Conservation (phyloP, 2,888 invertebrate genomes). For the Lepeophtheirus nordmannii region DNA sequence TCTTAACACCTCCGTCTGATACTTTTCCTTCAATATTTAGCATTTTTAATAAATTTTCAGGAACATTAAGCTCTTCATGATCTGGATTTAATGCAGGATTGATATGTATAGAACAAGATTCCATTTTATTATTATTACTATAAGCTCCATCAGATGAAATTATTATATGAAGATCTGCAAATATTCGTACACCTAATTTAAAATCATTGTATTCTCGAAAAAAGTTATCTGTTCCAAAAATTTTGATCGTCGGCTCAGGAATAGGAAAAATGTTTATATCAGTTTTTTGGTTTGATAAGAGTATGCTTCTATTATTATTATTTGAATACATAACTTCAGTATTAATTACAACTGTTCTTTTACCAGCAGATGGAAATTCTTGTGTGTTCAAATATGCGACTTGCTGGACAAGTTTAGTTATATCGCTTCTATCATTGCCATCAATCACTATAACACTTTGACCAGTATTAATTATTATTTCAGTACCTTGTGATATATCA, state of each 20-base stretch:
- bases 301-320: neutral
- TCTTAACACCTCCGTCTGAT: conserved; percentile 71
- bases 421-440: conserved; percentile 73
- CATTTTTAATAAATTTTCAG: conserved; percentile 54
- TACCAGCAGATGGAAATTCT: conserved; percentile 83
- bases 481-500: conserved; percentile 59
- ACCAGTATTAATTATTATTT: conserved; percentile 47
- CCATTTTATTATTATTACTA: conserved; percentile 49
- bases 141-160: conserved; percentile 4
- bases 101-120: conserved; percentile 82
- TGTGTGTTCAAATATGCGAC: conserved; percentile 83
- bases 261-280: conserved; percentile 66
- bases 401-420: conserved; percentile 66
- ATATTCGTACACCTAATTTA: conserved; percentile 25
- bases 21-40: conserved; percentile 67
- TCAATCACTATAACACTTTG: conserved; percentile 72
- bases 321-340: conserved; percentile 36
- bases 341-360: conserved; percentile 64
- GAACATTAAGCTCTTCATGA: conserved; percentile 71
- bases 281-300: neutral
- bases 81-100: conserved; percentile 89
- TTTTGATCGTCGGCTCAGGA: conserved; percentile 63
- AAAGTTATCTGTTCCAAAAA: conserved; percentile 44
- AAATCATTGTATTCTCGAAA: conserved; percentile 18
- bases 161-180: conserved; percentile 20